Evolutionary conservation across 2,888 invertebrate genomes (phyloP), one percentile per base, ranked within the genome.

Genomic region (Megalurothrips usitatus): DNA sequence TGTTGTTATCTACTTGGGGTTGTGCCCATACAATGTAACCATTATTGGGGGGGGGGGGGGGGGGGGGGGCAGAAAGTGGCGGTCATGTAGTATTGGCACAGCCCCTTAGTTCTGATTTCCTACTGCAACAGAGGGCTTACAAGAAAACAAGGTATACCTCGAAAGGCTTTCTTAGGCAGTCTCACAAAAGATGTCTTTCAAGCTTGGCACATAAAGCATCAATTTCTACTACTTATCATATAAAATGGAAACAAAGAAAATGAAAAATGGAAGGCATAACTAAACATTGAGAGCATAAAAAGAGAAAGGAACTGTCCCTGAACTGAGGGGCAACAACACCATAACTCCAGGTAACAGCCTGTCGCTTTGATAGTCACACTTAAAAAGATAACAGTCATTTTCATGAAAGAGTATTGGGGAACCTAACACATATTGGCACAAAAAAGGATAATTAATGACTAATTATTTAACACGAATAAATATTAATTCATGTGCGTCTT

Each of bases 371-470:
- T 19, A 58, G n/a, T 58, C 58, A 58, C 6, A 26, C 12, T 26
- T 23, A 68, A 9, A 68, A 23, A 68, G 23, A 68, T 68, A 68
- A 75, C 68, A 75, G 26, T 26, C 26, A 75, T n/a, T 75, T 75
- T 8, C 23, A 23, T 75, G 68, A 26, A 26, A 75, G 68, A 75
- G 23, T 26, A 75, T 12, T 43, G 34, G 23, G 23, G 23, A 26
- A 26, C 68, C 23, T 75, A 75, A 26, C 68, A 23, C 68, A 75
- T 26, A 75, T 75, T 75, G 68, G 68, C 68, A 75, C 68, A 75
- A 26, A 26, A 75, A 75, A 23, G 14, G 17, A 75, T 23, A 26
- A 75, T 11, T 75, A 75, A 75, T 75, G 68, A 75, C 68, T 75
- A 75, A 23, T 26, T 26, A 26, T 26, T 75, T 75, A 75, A 75